Conservation (phyloP, 2,113 vertebrate genomes). For the Etheostoma cragini region DNA sequence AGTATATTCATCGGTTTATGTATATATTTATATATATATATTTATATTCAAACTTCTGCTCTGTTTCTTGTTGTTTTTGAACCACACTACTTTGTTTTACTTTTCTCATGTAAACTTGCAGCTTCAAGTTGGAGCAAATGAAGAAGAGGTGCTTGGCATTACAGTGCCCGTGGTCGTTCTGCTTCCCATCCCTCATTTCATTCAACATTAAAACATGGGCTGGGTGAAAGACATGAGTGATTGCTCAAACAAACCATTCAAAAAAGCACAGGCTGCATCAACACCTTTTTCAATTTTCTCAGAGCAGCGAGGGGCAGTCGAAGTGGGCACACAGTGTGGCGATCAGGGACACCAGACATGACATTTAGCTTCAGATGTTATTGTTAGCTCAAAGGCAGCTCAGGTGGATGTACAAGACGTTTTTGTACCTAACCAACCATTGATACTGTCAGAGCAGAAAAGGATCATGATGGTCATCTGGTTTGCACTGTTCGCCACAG, state of each 20-base stretch:
- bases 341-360: conserved; percentile 45
- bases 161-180: conserved; percentile 26
- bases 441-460: conserved; percentile 8
- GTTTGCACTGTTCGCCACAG: conserved; percentile 24
- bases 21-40: conserved; percentile 87
- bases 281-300: conserved; percentile 50
- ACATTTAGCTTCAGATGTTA: conserved; percentile 55
- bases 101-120: conserved; percentile 94
- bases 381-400: conserved; percentile 42
- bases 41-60: conserved; percentile 95
- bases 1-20: conserved; percentile 87
- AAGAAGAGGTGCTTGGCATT: conserved; percentile 64
- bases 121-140: conserved; percentile 85
- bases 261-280: conserved; percentile 37
- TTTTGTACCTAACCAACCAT: conserved; percentile 39
- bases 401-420: conserved; percentile 24
- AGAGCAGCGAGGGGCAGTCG: conserved; percentile 40
- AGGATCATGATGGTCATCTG: conserved; percentile 39
- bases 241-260: conserved; percentile 53
- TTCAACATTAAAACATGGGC: conserved; percentile 37
- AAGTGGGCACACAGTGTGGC: conserved; percentile 54
- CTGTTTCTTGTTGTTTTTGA: conserved; percentile 87
- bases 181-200: conserved; percentile 43
- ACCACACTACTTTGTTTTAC: conserved; percentile 84
- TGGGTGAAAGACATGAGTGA: conserved; percentile 39